Evolutionary conservation across 2,797 vertebrate species (phyloP).

Genomic region (Sebastes cheni): DNA sequence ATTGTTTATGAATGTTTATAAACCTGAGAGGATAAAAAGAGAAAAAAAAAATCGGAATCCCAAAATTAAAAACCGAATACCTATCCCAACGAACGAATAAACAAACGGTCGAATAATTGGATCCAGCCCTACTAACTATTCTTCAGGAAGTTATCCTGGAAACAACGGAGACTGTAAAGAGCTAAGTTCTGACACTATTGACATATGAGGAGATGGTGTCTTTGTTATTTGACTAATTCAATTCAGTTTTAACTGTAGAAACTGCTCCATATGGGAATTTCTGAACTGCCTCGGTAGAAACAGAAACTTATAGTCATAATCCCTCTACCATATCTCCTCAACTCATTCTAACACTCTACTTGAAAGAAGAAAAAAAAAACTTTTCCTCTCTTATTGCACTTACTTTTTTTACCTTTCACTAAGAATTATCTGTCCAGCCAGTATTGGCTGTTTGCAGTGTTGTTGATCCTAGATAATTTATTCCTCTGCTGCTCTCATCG

Average conservation of each 20-base stretch:
- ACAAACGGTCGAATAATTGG: too few relatives aligned
- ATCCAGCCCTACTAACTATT: too few relatives aligned
- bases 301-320: neutral
- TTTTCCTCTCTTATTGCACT: neutral
- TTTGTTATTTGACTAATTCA: neutral
- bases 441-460: neutral
- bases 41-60: too few relatives aligned
- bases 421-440: neutral
- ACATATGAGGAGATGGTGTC: neutral
- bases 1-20: too few relatives aligned
- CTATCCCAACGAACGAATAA: too few relatives aligned
- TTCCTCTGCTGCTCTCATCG: neutral
- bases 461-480: conserved; percentile 31
- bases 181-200: neutral
- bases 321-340: neutral
- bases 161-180: neutral
- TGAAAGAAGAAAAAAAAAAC: neutral
- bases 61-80: too few relatives aligned
- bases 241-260: neutral
- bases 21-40: too few relatives aligned
- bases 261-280: neutral
- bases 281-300: neutral
- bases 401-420: neutral
- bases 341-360: neutral
- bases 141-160: neutral